Evolutionary conservation across 2,113 vertebrate species (phyloP).

Genomic region (Perognathus longimembris): DNA sequence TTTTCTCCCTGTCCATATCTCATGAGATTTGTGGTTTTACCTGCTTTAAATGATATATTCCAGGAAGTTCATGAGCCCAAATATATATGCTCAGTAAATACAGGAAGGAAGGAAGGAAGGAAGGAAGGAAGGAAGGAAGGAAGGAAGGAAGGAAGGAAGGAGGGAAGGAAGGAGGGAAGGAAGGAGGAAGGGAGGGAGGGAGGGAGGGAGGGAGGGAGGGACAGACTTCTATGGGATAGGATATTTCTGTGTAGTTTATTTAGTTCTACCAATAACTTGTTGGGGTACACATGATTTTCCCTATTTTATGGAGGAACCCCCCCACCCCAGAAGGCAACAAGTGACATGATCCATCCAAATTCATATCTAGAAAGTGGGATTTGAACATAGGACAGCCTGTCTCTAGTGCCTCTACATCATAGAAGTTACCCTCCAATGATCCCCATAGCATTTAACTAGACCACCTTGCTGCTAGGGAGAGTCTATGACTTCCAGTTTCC

Average conservation of each 20-base stretch:
- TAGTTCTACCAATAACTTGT: not conserved
- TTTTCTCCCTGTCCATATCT: not conserved
- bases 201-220: too few relatives aligned
- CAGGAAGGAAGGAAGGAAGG: not conserved
- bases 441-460: not conserved
- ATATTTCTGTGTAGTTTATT: not conserved
- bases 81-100: not conserved
- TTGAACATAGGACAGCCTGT: not conserved
- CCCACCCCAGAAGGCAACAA: not conserved
- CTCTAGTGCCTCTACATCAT: not conserved
- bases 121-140: too few relatives aligned
- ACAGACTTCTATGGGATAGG: not conserved
- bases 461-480: not conserved
- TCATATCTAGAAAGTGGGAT: not conserved
- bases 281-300: not conserved
- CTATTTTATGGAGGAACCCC: not conserved
- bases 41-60: not conserved
- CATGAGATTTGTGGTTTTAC: not conserved
- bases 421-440: not conserved
- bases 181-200: too few relatives aligned
- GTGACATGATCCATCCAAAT: not conserved
- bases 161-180: too few relatives aligned
- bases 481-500: not conserved
- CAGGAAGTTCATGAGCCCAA: not conserved
- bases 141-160: too few relatives aligned